Evolutionary conservation across 2,113 vertebrate species (phyloP).

Genomic region (Microtus montanus): DNA sequence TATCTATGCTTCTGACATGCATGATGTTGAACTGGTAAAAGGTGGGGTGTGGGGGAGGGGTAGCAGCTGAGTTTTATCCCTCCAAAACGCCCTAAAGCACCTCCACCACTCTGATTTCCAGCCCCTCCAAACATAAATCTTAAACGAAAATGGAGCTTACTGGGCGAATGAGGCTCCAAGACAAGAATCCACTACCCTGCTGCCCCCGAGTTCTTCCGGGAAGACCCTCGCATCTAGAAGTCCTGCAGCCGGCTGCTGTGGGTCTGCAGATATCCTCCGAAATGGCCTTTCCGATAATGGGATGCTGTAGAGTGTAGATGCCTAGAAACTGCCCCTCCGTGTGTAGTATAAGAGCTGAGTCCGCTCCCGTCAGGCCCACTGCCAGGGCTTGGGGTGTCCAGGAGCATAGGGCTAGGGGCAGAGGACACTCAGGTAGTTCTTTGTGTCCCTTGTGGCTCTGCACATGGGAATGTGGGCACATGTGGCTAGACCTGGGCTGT

Average conservation of each 20-base stretch:
- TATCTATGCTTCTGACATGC: background rate
- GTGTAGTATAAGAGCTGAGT: background rate
- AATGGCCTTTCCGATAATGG: background rate
- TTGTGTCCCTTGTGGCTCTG: background rate
- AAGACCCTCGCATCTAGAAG: background rate
- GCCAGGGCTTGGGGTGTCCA: background rate
- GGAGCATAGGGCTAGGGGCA: background rate
- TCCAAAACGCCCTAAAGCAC: background rate
- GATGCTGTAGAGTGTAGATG: background rate
- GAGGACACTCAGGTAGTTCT: background rate
- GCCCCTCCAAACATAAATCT: background rate
- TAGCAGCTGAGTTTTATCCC: background rate
- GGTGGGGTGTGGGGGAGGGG: background rate
- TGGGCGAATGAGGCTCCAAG: background rate
- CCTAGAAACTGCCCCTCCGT: background rate
- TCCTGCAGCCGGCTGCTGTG: background rate
- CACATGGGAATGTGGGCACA: background rate
- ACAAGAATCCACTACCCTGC: background rate
- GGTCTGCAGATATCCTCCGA: background rate
- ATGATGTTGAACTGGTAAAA: background rate
- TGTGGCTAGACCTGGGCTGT: background rate
- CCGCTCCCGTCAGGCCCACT: background rate
- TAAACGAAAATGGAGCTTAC: constrained; percentile 16
- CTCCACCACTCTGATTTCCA: background rate
- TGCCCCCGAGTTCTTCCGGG: background rate